phyloP scores from a whole-genome alignment of 2,797 vertebrate genomes.

The Pristis pectinata region DNA sequence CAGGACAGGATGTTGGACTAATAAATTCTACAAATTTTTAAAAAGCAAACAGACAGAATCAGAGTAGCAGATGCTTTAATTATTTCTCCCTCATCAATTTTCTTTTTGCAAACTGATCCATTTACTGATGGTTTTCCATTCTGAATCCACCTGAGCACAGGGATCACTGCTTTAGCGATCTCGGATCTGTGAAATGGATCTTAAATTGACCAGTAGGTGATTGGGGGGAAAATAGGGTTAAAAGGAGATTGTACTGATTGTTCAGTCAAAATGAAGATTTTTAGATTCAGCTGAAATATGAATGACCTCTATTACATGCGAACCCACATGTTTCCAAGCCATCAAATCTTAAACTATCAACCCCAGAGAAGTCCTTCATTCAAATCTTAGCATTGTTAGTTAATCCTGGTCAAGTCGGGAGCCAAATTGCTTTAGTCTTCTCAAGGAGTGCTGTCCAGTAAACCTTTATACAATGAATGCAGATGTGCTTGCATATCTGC shows the following conservation, averaged over 20 bases:
- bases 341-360: not conserved
- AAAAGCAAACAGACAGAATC: constrained; percentile 23
- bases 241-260: not conserved
- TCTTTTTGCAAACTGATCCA: constrained; percentile 13
- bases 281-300: not conserved
- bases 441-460: not conserved
- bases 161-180: constrained; percentile 7
- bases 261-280: not conserved
- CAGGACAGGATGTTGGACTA: constrained; percentile 29
- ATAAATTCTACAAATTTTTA: constrained; percentile 9
- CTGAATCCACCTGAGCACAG: constrained; percentile 11
- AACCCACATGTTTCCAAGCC: not conserved
- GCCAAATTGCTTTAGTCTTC: not conserved
- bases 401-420: not conserved
- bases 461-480: not conserved
- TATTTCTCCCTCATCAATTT: constrained; percentile 26
- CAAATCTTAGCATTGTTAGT: not conserved
- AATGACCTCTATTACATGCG: not conserved
- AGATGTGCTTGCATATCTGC: not conserved
- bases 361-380: not conserved
- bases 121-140: constrained; percentile 14
- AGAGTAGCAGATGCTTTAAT: constrained; percentile 30
- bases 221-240: not conserved
- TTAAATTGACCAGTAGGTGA: not conserved
- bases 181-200: not conserved